Base-by-base conservation (phyloP, 64 coral and sea anemone genomes). In the Anthopleura sola region DNA sequence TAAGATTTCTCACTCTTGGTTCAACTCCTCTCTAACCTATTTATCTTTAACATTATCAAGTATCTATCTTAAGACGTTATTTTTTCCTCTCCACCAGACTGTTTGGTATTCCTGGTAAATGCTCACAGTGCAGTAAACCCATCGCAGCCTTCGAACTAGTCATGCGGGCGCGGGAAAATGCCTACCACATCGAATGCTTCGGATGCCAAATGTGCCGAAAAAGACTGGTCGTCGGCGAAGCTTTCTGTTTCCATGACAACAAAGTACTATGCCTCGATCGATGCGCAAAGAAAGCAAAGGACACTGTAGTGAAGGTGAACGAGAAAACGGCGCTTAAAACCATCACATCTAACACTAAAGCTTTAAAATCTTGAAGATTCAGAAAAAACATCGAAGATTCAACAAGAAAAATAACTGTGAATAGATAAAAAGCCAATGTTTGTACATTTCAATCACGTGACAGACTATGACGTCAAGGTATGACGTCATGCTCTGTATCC, bases 111-210 rank as follows among this genome's bases (percentile, higher is more conserved):
- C 94, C 94, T 19, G 94, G 94, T n/a, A 86, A 88, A 17, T 96
- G 94, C 77, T 85, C 94, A 12, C 85, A 90, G 15, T 96, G 94
- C 62, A 81, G 75, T 82, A 96, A 96, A 49, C 84, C 87, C 31
- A 96, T 96, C 56, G 94, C 94, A 2, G 94, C 94, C 10, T 96
- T 92, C 83, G 94, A 96, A 53, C 75, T 96, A 74, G 94, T 96
- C 4, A 96, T 96, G 94, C 85, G 90, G 47, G 94, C 90, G 1
- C 87, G 57, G 7, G 85, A 92, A 10, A 96, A 96, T 79, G 90
- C 90, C 0, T 96, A 96, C 49, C 94, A 96, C 37, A 96, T 96
- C 83, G 94, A 96, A 54, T 96, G 94, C 58, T 96, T 96, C 46
- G 87, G 89, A 10, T 96, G 94, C 64, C 94, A 96, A 38, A 78